Percentiles rank a stretch among this genome's conserved stretches.
Conservation (phyloP, 1,140 invertebrate genomes). For the Drosophila tsacasi region DNA sequence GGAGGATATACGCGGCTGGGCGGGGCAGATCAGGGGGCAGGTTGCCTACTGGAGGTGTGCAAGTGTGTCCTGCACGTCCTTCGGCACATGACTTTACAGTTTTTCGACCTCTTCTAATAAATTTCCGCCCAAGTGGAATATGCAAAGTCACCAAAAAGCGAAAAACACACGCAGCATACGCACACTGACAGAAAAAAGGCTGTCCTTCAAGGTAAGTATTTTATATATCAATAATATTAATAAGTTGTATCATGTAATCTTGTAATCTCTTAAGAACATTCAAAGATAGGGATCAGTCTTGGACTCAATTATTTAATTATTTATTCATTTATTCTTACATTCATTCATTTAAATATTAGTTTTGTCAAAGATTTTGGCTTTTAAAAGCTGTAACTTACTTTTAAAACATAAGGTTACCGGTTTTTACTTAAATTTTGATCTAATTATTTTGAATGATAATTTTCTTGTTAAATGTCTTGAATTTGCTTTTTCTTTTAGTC, state of each 20-base stretch:
- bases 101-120: conserved; percentile 78
- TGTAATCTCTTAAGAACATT: no score
- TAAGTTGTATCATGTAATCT: no score
- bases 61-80: conserved; percentile 51
- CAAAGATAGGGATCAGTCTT: neutral
- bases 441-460: no score
- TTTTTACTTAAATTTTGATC: no score
- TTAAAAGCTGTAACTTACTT: no score
- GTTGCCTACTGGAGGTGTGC: conserved; percentile 33
- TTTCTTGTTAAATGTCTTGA: no score
- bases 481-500: no score
- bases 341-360: no score
- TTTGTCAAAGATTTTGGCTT: no score
- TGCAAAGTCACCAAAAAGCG: conserved; percentile 69
- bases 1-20: neutral
- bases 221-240: no score
- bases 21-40: conserved; percentile 1
- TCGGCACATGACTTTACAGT: conserved; percentile 65
- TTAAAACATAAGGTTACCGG: no score
- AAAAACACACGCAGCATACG: conserved; percentile 39
- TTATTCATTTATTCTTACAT: no score
- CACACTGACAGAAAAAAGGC: neutral
- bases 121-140: conserved; percentile 64
- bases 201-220: neutral
- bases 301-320: neutral